These are phyloP conservation scores for Liparis tanakae DNA, from an alignment of 2,797 vertebrate genomes.

Conservation along the genomic window DNA sequence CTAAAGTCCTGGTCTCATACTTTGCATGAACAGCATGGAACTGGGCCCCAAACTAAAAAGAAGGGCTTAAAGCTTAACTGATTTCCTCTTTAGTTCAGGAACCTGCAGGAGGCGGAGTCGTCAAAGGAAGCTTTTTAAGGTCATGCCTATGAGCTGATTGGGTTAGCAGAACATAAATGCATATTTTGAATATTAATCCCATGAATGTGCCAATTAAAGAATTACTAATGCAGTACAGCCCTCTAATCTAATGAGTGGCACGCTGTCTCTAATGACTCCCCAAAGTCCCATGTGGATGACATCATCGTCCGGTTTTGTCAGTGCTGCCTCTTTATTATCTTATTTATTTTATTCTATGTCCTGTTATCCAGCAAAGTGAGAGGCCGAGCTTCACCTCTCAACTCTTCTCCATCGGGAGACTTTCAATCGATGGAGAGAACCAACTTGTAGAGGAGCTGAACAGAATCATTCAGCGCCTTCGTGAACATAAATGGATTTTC, in stretches of 20 bases:
- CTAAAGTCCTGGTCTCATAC: neutral
- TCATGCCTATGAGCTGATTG: neutral
- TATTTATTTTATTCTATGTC: slow-evolving; percentile 5
- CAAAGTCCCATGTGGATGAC: slow-evolving; percentile 12
- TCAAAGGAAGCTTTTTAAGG: neutral
- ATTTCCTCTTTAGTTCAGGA: neutral
- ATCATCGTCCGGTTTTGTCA: slow-evolving; percentile 16
- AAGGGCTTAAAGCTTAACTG: slow-evolving; percentile 7
- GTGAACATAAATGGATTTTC: slow-evolving; percentile 54
- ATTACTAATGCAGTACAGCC: neutral
- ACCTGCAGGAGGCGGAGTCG: neutral
- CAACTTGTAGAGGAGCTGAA: slow-evolving; percentile 22
- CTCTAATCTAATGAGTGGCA: slow-evolving; percentile 4
- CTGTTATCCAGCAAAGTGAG: slow-evolving; percentile 23
- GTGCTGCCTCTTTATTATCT: slow-evolving; percentile 12
- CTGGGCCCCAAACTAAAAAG: neutral
- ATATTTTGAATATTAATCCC: neutral
- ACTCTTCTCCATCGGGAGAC: slow-evolving; percentile 19
- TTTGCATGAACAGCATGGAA: neutral
- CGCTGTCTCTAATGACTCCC: slow-evolving; percentile 21
- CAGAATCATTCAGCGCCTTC: slow-evolving; percentile 40
- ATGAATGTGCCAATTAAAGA: neutral
- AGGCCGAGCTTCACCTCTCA: slow-evolving; percentile 35
- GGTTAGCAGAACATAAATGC: neutral
- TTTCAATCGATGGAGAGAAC: slow-evolving; percentile 25